Percentiles rank a stretch among this genome's conserved stretches.
Evolutionary conservation across 2,113 vertebrate species (phyloP).

Genomic region (Solea solea): DNA sequence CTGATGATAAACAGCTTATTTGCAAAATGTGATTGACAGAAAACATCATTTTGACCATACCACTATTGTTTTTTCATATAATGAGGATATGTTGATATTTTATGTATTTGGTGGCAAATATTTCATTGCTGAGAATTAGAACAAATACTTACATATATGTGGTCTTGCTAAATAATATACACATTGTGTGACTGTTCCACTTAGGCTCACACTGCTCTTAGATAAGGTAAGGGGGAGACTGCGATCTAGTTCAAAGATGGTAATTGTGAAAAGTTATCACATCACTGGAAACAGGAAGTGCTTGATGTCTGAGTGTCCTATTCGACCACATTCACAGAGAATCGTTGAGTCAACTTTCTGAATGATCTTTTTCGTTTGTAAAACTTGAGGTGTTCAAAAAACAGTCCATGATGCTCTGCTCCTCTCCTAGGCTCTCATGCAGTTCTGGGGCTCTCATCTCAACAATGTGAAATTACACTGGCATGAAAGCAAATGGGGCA

Average conservation of each 20-base stretch:
- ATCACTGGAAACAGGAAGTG: too few relatives aligned
- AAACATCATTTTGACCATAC: neutral
- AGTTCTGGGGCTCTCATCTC: slow-evolving; percentile 37
- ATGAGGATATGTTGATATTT: neutral
- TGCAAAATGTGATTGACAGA: neutral
- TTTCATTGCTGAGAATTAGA: neutral
- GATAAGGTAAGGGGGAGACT: too few relatives aligned
- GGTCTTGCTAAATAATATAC: neutral
- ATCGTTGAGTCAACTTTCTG: too few relatives aligned
- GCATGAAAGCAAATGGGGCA: slow-evolving; percentile 47
- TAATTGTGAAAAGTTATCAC: too few relatives aligned
- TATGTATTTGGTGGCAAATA: neutral
- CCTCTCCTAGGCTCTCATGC: neutral
- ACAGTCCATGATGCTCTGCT: slow-evolving; percentile 12
- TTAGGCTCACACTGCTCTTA: too few relatives aligned
- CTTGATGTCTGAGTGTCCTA: too few relatives aligned
- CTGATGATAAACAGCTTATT: neutral
- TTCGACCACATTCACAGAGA: too few relatives aligned
- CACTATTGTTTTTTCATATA: neutral
- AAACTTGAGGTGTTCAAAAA: neutral
- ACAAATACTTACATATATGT: neutral
- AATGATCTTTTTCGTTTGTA: too few relatives aligned
- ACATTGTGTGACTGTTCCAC: too few relatives aligned
- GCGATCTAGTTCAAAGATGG: too few relatives aligned
- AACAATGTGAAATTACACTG: slow-evolving; percentile 52